These are phyloP conservation scores for Macrosiphum euphorbiae DNA, from an alignment of 2,888 invertebrate genomes.

Conservation along the genomic window DNA sequence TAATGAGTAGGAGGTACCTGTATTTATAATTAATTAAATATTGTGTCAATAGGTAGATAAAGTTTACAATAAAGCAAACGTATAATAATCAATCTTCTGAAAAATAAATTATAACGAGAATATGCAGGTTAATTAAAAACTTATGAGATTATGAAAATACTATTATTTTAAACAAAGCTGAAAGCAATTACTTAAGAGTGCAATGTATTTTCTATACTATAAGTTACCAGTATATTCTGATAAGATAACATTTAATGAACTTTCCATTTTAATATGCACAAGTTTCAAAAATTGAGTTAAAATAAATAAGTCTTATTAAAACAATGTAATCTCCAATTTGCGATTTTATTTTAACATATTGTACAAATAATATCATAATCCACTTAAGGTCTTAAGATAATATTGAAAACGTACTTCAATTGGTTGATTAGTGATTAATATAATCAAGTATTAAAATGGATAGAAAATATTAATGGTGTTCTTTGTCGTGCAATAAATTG, in stretches of 20 bases:
- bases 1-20: not conserved
- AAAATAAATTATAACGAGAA: not conserved
- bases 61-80: not conserved
- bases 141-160: not conserved
- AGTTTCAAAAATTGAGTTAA: not conserved
- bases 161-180: not conserved
- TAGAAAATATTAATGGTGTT: not conserved
- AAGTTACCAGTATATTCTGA: not conserved
- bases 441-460: not conserved
- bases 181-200: not conserved
- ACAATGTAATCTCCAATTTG: conserved; percentile 11
- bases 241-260: not conserved
- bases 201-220: not conserved
- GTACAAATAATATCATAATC: not conserved
- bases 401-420: not conserved
- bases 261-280: not conserved
- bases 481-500: not conserved
- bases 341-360: conserved; percentile 7
- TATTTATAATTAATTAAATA: conserved; percentile 6
- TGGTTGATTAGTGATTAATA: not conserved
- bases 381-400: not conserved
- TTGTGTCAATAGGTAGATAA: not conserved
- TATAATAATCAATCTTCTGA: not conserved
- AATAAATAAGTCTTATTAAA: conserved; percentile 22
- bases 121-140: not conserved